A percentile compares a stretch with the other conserved stretches of the same genome.
These are phyloP conservation scores for Riptortus pedestris DNA, from an alignment of 1,140 invertebrate species.

Conservation along the genomic window DNA sequence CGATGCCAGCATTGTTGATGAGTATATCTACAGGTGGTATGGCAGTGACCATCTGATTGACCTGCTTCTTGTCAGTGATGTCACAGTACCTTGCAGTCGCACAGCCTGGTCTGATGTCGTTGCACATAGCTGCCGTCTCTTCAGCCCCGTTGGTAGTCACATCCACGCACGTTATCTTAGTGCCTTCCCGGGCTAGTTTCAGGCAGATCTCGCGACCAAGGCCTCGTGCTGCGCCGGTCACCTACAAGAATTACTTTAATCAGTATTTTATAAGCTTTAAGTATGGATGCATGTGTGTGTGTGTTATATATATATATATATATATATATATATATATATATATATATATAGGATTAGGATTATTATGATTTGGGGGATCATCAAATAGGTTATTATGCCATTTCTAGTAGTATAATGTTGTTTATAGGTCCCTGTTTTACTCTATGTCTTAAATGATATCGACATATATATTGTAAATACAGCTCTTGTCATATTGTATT, in stretches of 20 bases:
- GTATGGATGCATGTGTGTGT: no score
- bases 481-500: no score
- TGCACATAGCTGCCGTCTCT: constrained; percentile 39
- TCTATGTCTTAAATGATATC: no score
- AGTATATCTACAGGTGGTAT: constrained; percentile 32
- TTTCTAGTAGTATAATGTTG: no score
- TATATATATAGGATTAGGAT: no score
- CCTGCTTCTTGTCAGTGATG: constrained; percentile 33
- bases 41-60: constrained; percentile 27
- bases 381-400: no score
- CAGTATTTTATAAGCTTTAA: background rate
- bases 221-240: constrained; percentile 58
- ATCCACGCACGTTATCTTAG: constrained; percentile 54
- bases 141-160: constrained; percentile 44
- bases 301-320: no score
- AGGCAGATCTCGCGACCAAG: constrained; percentile 55
- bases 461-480: no score
- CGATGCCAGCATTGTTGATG: constrained; percentile 35
- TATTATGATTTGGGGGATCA: no score
- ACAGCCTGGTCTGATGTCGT: constrained; percentile 27
- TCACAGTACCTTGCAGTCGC: constrained; percentile 36
- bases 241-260: constrained; percentile 36
- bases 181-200: constrained; percentile 47
- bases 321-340: background rate
- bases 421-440: no score